Evolutionary conservation across 2,797 vertebrate genomes (phyloP).

Genomic region (Sebastes melanostomus): DNA sequence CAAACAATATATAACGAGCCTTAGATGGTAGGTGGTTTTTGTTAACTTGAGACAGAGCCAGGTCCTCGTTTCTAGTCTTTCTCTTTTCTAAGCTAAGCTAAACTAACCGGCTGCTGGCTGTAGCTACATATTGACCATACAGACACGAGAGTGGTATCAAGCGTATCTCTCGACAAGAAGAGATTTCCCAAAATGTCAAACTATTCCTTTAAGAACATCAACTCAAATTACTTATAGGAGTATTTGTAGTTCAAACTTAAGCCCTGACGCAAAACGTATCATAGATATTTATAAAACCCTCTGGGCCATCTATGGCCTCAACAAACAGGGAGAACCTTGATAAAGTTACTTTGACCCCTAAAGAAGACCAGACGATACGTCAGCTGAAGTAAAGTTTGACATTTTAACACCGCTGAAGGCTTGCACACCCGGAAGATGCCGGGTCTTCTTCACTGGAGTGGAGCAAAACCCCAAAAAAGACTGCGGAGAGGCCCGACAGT

Average conservation of each 20-base stretch:
- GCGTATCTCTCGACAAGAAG: not conserved
- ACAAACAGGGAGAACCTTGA: slow-evolving; percentile 11
- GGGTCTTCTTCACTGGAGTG: slow-evolving; percentile 54
- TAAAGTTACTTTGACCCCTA: not conserved
- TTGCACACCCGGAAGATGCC: slow-evolving; percentile 17
- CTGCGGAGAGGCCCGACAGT: slow-evolving; percentile 41
- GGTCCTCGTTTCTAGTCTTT: not conserved
- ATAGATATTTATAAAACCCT: not conserved
- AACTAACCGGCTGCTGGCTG: not conserved
- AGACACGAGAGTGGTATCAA: not conserved
- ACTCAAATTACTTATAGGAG: not conserved
- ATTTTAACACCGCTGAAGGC: slow-evolving; percentile 26
- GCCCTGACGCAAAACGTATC: not conserved
- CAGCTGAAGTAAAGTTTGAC: slow-evolving; percentile 32
- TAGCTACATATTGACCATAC: not conserved
- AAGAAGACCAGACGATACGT: not conserved
- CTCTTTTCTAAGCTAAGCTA: not conserved
- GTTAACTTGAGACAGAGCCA: not conserved
- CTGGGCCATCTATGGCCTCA: not conserved
- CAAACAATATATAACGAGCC: not conserved
- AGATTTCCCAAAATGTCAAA: not conserved
- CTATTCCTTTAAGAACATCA: not conserved
- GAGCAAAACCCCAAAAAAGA: slow-evolving; percentile 54
- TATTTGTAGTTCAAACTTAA: not conserved
- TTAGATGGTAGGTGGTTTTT: not conserved